phyloP scores from a whole-genome alignment of 2,888 invertebrate species.

The Tinea trinotella region DNA sequence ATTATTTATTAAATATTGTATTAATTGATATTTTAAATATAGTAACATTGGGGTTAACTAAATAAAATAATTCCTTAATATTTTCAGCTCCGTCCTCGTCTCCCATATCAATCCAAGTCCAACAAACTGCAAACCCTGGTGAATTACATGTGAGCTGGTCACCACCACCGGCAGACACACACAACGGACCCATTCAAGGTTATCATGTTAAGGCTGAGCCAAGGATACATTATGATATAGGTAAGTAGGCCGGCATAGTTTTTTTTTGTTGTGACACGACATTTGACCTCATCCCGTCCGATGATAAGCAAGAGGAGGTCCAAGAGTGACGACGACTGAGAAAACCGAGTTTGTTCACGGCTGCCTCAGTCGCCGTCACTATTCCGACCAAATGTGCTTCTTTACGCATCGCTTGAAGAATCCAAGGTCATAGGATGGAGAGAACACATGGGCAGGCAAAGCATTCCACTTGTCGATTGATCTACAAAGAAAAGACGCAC shows the following conservation, averaged over 20 bases:
- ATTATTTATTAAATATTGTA: no score
- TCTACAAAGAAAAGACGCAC: no score
- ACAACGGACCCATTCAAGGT: slow-evolving; percentile 54
- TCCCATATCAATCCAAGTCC: slow-evolving; percentile 55
- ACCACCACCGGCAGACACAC: slow-evolving; percentile 51
- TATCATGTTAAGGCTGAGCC: slow-evolving; percentile 62
- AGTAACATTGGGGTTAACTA: no score
- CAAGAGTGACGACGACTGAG: neutral
- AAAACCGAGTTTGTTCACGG: neutral
- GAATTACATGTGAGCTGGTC: slow-evolving; percentile 55
- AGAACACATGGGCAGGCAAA: no score
- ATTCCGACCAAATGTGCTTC: no score
- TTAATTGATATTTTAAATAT: no score
- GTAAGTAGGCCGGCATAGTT: slow-evolving; percentile 29
- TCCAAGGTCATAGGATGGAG: no score
- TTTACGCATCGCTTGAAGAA: no score
- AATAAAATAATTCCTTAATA: neutral
- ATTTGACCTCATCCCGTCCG: no score
- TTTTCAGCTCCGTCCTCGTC: slow-evolving; percentile 57
- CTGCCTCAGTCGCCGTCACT: neutral
- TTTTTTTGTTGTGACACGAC: neutral
- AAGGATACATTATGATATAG: slow-evolving; percentile 44
- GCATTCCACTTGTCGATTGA: no score
- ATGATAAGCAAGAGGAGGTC: no score
- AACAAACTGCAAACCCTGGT: slow-evolving; percentile 56